Conservation (phyloP, 64 coral and sea anemone species). For the Astreopora myriophthalma region DNA sequence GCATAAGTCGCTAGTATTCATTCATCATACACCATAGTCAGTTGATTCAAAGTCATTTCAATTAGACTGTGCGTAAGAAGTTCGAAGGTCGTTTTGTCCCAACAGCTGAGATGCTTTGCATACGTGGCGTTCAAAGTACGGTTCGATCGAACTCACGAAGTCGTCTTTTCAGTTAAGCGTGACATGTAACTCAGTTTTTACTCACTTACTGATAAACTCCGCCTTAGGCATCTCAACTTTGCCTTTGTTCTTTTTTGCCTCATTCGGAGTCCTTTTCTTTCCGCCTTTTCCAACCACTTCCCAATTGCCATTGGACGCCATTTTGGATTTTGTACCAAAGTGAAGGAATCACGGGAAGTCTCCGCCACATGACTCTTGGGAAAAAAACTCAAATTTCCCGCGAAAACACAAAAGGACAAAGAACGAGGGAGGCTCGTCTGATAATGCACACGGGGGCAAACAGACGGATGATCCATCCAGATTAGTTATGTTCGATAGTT, state of each 20-base stretch:
- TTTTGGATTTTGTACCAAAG: constrained; percentile 45
- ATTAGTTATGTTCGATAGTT: no score
- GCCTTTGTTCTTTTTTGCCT: constrained; percentile 64
- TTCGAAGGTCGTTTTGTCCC: background rate
- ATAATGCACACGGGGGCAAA: no score
- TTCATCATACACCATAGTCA: no score
- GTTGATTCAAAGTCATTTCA: no score
- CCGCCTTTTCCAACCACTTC: constrained; percentile 67
- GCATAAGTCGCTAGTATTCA: no score
- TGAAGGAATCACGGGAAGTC: background rate
- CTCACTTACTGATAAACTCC: constrained; percentile 44
- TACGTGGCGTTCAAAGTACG: constrained; percentile 8
- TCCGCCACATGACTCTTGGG: constrained; percentile 1
- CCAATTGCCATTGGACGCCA: constrained; percentile 68
- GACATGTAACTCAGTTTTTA: background rate
- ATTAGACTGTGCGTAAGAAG: background rate
- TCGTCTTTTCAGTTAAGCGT: background rate
- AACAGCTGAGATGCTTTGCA: background rate
- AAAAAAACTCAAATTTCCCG: constrained; percentile 49
- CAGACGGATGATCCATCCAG: no score
- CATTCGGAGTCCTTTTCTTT: constrained; percentile 44
- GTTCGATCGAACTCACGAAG: background rate
- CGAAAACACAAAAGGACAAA: background rate
- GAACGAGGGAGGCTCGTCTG: no score
- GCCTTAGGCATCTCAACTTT: constrained; percentile 34